Base-by-base conservation (phyloP, 2,113 vertebrate genomes). In the Anthoscopus minutus region DNA sequence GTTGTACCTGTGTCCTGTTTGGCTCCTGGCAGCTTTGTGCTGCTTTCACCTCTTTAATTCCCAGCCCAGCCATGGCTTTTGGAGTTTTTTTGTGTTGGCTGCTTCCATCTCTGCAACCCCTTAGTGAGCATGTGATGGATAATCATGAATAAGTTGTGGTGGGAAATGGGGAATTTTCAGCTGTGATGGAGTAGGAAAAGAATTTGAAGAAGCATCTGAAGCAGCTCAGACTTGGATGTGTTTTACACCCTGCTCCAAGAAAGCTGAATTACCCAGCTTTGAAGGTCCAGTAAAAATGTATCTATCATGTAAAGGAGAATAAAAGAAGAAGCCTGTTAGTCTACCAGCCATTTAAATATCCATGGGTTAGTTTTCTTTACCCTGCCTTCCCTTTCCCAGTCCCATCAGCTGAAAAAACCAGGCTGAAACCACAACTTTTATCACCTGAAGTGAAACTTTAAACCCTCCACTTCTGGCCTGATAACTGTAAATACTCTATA, bases 281-380 rank as follows among this genome's bases (percentile, higher is more conserved):
- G 18, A 76, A 80, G 33, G 33, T 7, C 15, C 24, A 14, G 16
- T 40, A n/a, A 35, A 73, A 87, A 84, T 16, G 1, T 45, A 42
- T 14, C 10, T 50, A 2, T 16, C 17, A 3, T 4, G 2, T 23
- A 27, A 51, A 40, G 21, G 15, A 73, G 33, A 54, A 42, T 14
- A 35, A 50, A 81, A 51, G 9, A 18, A 57, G 42, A 47, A 30
- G 5, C 27, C 17, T 56, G 10, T n/a, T 62, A 28, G 15, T 27
- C 19, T 30, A 11, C 11, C 21, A 58, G 33, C 15, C 13, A 16
- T 50, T 71, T 58, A 58, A 51, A 47, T 47, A 82, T 7, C 61
- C 0, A 0, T 42, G 47, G 4, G 4, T 51, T 61, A 25, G 4
- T 27, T 82, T 47, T 53, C 70, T 56, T 72, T 7, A 15, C 33